Evolutionary conservation across 2,797 vertebrate species (phyloP), one percentile per base, ranked within the genome.

Genomic region (Malacoraja senta): DNA sequence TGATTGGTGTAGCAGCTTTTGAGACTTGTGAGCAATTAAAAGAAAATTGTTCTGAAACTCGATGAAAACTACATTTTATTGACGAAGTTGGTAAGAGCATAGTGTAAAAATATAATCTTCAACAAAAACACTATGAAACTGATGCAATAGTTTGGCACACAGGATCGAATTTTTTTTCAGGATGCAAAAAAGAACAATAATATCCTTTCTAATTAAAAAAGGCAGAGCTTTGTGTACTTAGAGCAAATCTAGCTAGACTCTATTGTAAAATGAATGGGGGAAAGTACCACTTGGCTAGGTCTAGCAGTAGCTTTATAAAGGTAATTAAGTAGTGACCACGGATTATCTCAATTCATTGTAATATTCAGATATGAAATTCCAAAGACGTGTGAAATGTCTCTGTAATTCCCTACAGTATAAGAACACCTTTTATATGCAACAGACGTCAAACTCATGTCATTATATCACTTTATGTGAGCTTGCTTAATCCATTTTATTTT

Each of bases 21-120:
- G 44, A 84, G 29, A 26, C 81, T 29, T 84, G 81, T 53, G 53
- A 84, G 53, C 53, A 84, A 61, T 84, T 84, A 58, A 84, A 84
- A 29, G 81, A 84, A 84, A 84, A 58, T 84, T 84, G 53, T 61
- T 61, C 8, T n/a, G 53, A 84, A 53, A 84, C 26, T 84, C 81
- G 29, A 84, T 78, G 76, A 61, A 84, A 84, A 58, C 44, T 29
- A 83, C 26, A 21, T 84, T 84, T 61, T 84, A 61, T 58, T 3
- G 53, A 83, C 58, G 24, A 29, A n/a, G 24, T 24, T 29, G 13
- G 24, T 10, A 26, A 6, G 10, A 6, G 26, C 53, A 84, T 3
- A 61, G 26, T 53, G 15, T 84, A 61, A 84, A 29, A 29, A 84
- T 61, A 15, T 61, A 53, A 29, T 53, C 38, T 58, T 19, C 80